Base-by-base conservation (phyloP, 2,113 vertebrate species). In the Catharus minimus region DNA sequence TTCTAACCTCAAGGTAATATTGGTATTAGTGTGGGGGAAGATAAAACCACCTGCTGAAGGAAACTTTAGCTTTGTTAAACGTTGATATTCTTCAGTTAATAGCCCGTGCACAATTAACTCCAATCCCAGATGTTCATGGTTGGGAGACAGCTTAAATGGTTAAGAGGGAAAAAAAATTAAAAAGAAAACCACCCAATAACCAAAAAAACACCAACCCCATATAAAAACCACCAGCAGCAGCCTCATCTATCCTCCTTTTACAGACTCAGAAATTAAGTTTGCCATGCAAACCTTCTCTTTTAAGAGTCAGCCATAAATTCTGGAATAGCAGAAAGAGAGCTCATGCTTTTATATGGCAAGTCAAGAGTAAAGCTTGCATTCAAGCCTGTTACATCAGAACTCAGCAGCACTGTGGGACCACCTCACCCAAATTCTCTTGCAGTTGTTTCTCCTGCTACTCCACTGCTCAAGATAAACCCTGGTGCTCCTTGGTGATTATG, bases 21-120 rank as follows among this genome's bases (percentile, higher is more conserved):
- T 93, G 27, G 3, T 65, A 73, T 65, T 53, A 79, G 23, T 33
- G 53, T 67, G 74, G 50, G 67, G 85, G 50, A 88, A 88, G 76
- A 88, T 28, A 87, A 91, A 91, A n/a, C 10, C 61, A 86, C 67
- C 68, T 71, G 28, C 83, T 86, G 32, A 84, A 77, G 71, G 76
- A 90, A 90, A 88, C 15, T 49, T 61, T 53, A 90, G 41, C 65
- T 94, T 88, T 75, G 22, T 72, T 77, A 90, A 66, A 88, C 61
- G 44, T 89, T 86, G 72, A 71, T 90, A 72, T 90, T 88, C 73
- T 84, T 16, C 49, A 90, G 57, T 84, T 88, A 93, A 81, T 75
- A 86, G 58, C 38, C 82, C 53, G 78, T 8, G 1, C 13, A 53
- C 4, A 23, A 93, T 91, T 92, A 93, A 89, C 19, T 47, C 41